phyloP scores from a whole-genome alignment of 2,797 vertebrate species.

The Gallinago nigripennis region DNA sequence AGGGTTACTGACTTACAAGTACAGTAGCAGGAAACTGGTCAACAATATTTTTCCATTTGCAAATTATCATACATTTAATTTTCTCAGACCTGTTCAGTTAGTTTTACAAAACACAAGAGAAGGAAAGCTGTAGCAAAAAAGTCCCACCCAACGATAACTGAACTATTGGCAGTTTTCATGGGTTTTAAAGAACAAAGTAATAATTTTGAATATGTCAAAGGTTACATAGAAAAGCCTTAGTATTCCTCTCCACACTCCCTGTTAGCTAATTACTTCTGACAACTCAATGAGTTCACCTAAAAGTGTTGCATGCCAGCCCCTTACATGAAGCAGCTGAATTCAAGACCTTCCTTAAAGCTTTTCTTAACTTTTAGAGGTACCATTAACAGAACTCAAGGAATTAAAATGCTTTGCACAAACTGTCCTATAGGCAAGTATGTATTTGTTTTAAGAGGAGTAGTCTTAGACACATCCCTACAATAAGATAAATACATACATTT shows the following conservation, averaged over 20 bases:
- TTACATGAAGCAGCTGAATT: background rate
- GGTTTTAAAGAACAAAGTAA: background rate
- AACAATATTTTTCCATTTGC: background rate
- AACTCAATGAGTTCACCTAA: background rate
- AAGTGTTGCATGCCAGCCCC: background rate
- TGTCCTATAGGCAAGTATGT: background rate
- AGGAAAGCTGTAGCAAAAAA: background rate
- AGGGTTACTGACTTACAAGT: background rate
- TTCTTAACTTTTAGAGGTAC: background rate
- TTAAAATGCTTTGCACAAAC: background rate
- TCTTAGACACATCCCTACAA: background rate
- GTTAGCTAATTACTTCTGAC: background rate
- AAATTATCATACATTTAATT: background rate
- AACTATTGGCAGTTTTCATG: background rate
- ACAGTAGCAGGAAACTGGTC: background rate
- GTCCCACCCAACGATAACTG: rapidly evolving
- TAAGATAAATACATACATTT: background rate
- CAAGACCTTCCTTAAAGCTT: background rate
- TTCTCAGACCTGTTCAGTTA: background rate
- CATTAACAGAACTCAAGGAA: background rate
- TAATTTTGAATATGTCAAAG: background rate
- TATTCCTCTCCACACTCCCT: background rate
- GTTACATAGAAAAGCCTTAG: background rate
- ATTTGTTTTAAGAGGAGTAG: background rate
- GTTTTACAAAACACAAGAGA: background rate